Base-by-base conservation (phyloP, 2,888 invertebrate genomes). In the Lingula anatina region DNA sequence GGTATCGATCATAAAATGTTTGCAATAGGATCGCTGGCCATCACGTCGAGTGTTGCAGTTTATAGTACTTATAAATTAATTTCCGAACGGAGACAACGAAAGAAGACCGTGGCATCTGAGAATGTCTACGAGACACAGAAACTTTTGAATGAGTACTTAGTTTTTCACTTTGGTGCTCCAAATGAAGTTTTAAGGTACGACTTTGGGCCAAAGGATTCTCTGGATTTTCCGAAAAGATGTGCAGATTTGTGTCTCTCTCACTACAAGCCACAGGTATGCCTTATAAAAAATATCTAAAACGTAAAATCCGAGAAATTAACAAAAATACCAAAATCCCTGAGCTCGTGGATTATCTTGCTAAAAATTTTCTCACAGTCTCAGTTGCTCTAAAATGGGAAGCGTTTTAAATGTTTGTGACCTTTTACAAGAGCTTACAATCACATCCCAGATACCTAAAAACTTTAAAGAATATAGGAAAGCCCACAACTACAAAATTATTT, bases 171-270 rank as follows among this genome's bases (percentile, higher is more conserved):
- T 55, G 68, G 70, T 1, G 53, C 61, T 2, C 57, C 61, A 3
- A 53, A 53, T n/a, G 66, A 71, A 44, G 55, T 69, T 24, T 55
- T 68, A 12, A 54, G 50, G 21, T 71, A 64, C 47, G 63, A 65
- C 21, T 65, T 67, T 55, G 71, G 68, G 9, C 71, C 71, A n/a
- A 63, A 60, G 42, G 61, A 65, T 36, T 56, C 66, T 1, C 50
- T 71, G 15, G 67, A 71, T 46, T 73, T 75, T 52, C 71, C 72
- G 0, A 68, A 65, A 49, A 52, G 70, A 50, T 71, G 71, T 58
- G 73, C 70, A 18, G 71, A 72, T 18, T 48, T 75, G 23, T 73
- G 73, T 48, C 39, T 66, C 3, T 68, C 70, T 41, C 56, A 73
- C 52, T 64, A 53, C 41, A 61, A 56, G 44, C 46, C 46, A 25